Conservation (phyloP, 1,140 invertebrate species). For the Saccostrea echinata region DNA sequence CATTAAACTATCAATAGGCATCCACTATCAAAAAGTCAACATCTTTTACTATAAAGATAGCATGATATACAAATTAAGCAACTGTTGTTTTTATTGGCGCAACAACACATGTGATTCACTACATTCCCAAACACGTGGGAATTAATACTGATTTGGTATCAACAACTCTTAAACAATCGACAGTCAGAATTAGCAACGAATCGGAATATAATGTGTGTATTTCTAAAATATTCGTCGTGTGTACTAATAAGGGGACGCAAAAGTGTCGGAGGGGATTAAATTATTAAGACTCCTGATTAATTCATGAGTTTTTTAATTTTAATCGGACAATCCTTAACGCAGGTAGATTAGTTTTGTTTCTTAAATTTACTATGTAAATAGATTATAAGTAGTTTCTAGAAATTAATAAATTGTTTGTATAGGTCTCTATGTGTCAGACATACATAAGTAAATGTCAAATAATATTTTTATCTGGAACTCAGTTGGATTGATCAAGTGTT, state of each 20-base stretch:
- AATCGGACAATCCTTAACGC: slow-evolving; percentile 9
- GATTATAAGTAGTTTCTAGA: slow-evolving; percentile 16
- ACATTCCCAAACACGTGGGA: neutral
- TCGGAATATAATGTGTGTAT: neutral
- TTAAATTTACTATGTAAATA: slow-evolving; percentile 13
- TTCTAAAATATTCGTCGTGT: too few relatives aligned
- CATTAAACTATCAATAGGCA: too few relatives aligned
- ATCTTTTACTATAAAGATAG: too few relatives aligned
- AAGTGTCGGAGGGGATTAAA: neutral
- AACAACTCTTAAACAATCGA: neutral
- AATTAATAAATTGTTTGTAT: slow-evolving; percentile 25
- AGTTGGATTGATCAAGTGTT: neutral
- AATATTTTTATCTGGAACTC: neutral
- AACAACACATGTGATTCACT: neutral
- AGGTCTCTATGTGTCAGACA: slow-evolving; percentile 6
- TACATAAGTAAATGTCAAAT: neutral
- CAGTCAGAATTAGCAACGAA: neutral
- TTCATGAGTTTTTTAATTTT: slow-evolving; percentile 14
- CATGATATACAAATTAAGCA: too few relatives aligned
- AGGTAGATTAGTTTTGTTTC: slow-evolving; percentile 26
- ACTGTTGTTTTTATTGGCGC: too few relatives aligned
- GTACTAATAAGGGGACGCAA: neutral
- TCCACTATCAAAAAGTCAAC: too few relatives aligned
- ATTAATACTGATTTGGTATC: neutral
- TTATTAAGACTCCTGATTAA: neutral